Evolutionary conservation across 1,140 invertebrate species (phyloP), one percentile per base, ranked within the genome.

Genomic region (Drosophila ananassae): DNA sequence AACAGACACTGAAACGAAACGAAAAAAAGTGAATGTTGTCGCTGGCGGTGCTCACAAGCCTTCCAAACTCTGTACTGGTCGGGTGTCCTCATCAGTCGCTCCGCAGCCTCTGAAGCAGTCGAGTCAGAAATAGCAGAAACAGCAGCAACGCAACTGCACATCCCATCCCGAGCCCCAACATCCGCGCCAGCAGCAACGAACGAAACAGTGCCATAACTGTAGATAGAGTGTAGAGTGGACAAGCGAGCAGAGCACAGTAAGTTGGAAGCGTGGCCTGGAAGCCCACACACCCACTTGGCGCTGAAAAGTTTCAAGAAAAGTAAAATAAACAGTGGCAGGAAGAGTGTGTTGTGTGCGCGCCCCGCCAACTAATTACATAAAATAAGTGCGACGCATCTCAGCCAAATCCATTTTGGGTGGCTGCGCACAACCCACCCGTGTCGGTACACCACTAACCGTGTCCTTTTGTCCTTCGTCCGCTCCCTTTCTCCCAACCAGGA

Each of bases 11-110:
- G 57, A 32, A 60, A 52, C 47, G 47, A 37, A 60, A 60, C 30
- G 59, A 67, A 64, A 87, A 89, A 91, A 91, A 91, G 90, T 91
- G 82, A 91, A 89, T 85, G 90, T 84, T 82, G 77, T 87, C 73
- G 67, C 78, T 53, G 62, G 77, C 85, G 75, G 48, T 76, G 68
- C 76, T 91, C 89, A 91, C 67, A 91, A 91, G 77, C 77, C 80
- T 80, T 89, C 87, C 85, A 75, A 90, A 89, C 75, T 69, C 90
- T 77, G 75, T 39, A 90, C 80, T 77, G 80, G 75, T 79, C 64
- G 90, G 90, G 53, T 60, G 89, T 91, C 68, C 73, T 73, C 72
- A 81, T 59, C 73, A 82, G 60, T 73, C 56, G 81, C 61, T 83
- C 68, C 61, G 60, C 53, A 74, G 53, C 58, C 63, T 67, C 39